A percentile compares a stretch with the other conserved stretches of the same genome.
phyloP scores from a whole-genome alignment of 2,113 vertebrate species.

The Myiagra hebetior region DNA sequence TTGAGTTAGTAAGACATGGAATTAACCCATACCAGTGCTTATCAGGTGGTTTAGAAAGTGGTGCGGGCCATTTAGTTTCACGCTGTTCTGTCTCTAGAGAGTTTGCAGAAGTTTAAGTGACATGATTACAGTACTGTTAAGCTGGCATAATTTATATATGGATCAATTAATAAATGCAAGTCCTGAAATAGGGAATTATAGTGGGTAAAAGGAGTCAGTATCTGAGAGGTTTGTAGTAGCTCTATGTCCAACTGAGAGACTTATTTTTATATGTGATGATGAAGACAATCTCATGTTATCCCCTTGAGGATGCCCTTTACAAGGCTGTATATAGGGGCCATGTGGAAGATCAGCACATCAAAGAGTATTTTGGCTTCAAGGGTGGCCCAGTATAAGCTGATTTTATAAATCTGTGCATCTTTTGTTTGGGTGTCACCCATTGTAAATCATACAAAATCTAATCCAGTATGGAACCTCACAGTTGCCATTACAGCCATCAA shows the following conservation, averaged over 20 bases:
- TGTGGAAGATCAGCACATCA: background rate
- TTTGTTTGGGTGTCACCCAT: background rate
- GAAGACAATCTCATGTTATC: background rate
- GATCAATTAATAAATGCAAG: background rate
- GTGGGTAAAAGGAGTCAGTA: background rate
- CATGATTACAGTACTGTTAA: background rate
- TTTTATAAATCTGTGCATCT: background rate
- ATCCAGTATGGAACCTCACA: background rate
- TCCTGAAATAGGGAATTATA: background rate
- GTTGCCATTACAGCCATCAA: background rate
- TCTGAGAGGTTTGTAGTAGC: background rate
- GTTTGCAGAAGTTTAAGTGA: background rate
- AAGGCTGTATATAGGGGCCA: background rate
- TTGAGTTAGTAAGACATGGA: background rate
- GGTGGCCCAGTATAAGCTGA: background rate
- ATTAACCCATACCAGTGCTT: background rate
- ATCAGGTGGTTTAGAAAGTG: background rate
- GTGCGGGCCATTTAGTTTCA: background rate
- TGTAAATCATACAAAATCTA: background rate
- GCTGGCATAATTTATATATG: background rate
- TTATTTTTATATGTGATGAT: background rate
- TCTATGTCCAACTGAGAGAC: background rate
- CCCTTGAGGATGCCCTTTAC: background rate
- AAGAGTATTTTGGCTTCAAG: background rate
- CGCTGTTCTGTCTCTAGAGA: background rate